Percentiles rank a stretch among this genome's conserved stretches.
Conservation (phyloP, 2,113 vertebrate species). For the Clinocottus analis region DNA sequence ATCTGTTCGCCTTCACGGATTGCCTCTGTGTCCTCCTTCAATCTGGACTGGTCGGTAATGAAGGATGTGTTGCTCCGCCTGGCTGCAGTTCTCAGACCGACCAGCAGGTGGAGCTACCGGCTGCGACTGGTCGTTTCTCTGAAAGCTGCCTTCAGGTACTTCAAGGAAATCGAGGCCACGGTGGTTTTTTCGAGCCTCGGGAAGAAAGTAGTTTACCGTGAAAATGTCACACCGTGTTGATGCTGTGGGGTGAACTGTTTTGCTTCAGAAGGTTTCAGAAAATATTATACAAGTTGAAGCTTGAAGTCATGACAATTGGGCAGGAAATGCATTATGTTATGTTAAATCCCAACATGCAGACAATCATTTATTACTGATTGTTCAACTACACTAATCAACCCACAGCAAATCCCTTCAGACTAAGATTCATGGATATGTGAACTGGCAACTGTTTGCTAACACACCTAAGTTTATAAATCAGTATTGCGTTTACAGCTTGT, state of each 20-base stretch:
- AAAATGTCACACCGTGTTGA: neutral
- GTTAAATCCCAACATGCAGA: neutral
- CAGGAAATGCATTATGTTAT: neutral
- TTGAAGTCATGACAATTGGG: neutral
- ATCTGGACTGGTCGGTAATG: constrained; percentile 60
- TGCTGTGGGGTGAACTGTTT: neutral
- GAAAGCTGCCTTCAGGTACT: constrained; percentile 47
- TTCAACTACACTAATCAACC: neutral
- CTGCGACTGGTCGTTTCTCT: neutral
- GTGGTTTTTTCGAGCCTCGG: neutral
- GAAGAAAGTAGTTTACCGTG: neutral
- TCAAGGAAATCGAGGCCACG: constrained; percentile 1
- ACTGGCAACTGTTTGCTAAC: too few relatives aligned
- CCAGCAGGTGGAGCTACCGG: constrained; percentile 72
- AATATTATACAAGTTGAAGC: neutral
- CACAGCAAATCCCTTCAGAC: neutral
- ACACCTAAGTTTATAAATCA: too few relatives aligned
- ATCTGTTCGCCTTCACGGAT: constrained; percentile 80
- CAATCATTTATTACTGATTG: too few relatives aligned
- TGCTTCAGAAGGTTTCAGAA: neutral
- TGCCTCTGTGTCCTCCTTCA: constrained; percentile 66
- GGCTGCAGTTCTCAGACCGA: constrained; percentile 39
- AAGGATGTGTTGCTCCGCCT: constrained; percentile 87
- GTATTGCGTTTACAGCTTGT: too few relatives aligned
- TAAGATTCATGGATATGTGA: too few relatives aligned